Conservation (phyloP, 2,888 invertebrate species). For the Spisula subtruncata region DNA sequence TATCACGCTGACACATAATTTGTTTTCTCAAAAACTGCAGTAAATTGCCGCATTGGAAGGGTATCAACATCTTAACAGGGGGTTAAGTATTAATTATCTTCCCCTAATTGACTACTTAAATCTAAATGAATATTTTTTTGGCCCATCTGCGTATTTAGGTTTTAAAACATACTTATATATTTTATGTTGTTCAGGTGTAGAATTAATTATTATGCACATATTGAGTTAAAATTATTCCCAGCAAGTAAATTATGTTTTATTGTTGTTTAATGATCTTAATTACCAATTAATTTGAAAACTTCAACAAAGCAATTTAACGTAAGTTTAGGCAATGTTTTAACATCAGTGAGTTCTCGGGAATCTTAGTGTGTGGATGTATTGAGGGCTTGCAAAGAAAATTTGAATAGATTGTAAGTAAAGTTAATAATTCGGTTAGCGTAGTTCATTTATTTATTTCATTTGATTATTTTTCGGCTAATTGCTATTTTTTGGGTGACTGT, state of each 20-base stretch:
- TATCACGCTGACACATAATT: background rate
- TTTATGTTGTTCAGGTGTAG: constrained; percentile 19
- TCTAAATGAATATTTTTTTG: constrained; percentile 18
- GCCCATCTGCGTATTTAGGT: constrained; percentile 1
- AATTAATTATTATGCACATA: constrained; percentile 19
- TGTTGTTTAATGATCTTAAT: constrained; percentile 12
- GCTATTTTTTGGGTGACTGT: no score
- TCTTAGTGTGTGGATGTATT: background rate
- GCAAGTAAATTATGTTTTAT: background rate
- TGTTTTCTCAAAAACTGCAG: background rate
- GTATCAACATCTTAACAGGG: background rate
- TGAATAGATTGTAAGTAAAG: background rate
- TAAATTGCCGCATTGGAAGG: background rate
- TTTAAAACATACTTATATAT: background rate
- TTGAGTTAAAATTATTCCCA: background rate
- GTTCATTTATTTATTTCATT: no score
- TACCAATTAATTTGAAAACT: background rate
- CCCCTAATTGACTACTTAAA: constrained; percentile 16
- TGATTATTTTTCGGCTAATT: no score
- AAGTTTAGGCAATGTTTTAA: background rate
- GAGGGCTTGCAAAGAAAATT: background rate
- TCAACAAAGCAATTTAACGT: constrained; percentile 1
- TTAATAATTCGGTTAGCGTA: no score
- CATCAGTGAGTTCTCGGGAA: background rate
- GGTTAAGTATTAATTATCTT: constrained; percentile 13